phyloP scores from a whole-genome alignment of 2,797 vertebrate genomes.

The Notamacropus eugenii region DNA sequence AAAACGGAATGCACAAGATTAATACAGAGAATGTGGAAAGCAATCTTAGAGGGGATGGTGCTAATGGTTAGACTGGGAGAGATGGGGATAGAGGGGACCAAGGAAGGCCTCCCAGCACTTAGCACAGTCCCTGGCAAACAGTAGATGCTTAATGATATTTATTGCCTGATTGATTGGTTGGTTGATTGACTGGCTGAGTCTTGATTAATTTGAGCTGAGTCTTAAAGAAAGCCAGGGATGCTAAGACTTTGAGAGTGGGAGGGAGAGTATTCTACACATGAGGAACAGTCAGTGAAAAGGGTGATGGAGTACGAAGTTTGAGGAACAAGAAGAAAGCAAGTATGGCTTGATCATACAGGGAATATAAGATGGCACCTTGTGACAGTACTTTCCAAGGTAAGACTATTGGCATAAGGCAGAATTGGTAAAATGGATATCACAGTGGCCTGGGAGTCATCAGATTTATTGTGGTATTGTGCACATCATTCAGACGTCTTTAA shows the following conservation, averaged over 20 bases:
- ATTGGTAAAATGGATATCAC: background rate
- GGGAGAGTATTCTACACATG: too few species aligned
- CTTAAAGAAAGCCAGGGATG: too few species aligned
- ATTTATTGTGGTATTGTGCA: background rate
- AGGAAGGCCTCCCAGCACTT: background rate
- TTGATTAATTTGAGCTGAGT: too few species aligned
- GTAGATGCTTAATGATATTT: too few species aligned
- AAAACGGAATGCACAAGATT: background rate
- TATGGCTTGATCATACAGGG: background rate
- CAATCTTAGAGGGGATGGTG: background rate
- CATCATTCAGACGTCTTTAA: background rate
- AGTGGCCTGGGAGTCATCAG: background rate
- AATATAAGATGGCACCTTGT: background rate
- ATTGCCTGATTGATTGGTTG: too few species aligned
- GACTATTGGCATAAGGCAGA: background rate
- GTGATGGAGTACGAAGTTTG: background rate
- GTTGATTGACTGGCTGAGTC: too few species aligned
- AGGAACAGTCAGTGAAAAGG: background rate
- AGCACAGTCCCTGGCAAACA: background rate
- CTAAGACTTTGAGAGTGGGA: too few species aligned
- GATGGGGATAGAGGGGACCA: background rate
- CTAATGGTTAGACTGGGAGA: background rate
- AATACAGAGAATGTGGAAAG: background rate
- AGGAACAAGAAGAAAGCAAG: background rate
- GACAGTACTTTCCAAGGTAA: background rate